Conservation (phyloP, 2,113 vertebrate species). For the Typhlomys cinereus region DNA sequence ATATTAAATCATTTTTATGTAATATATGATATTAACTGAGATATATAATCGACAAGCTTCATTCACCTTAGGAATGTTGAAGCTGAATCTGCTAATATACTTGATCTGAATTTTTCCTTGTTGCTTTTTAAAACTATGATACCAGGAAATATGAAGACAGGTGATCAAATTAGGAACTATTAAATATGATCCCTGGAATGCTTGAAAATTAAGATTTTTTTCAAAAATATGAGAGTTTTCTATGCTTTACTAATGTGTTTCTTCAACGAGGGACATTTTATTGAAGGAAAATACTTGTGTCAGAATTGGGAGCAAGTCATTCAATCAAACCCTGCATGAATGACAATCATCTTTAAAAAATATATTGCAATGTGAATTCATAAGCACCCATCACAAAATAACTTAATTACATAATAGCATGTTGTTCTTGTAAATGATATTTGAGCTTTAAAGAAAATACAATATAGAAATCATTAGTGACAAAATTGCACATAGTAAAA, state of each 20-base stretch:
- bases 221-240: slow-evolving; percentile 10
- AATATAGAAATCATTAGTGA: slow-evolving; percentile 10
- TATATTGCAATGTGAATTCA: neutral
- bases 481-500: neutral
- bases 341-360: slow-evolving; percentile 1
- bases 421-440: slow-evolving; percentile 11
- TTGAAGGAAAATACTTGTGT: slow-evolving; percentile 13
- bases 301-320: neutral
- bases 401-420: slow-evolving; percentile 2
- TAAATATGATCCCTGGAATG: neutral
- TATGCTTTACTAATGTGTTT: neutral
- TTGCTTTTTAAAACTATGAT: neutral
- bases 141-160: slow-evolving; percentile 19
- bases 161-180: slow-evolving; percentile 33
- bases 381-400: neutral
- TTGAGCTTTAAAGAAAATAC: slow-evolving; percentile 15
- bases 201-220: neutral
- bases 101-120: slow-evolving; percentile 16
- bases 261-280: slow-evolving; percentile 5
- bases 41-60: too few relatives aligned
- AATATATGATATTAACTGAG: too few relatives aligned
- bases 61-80: slow-evolving; percentile 27
- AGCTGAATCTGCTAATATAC: slow-evolving; percentile 29
- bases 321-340: neutral
- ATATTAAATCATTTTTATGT: slow-evolving; percentile 27